Base-by-base conservation (phyloP, 2,113 vertebrate species). In the Syngnathoides biaculeatus region DNA sequence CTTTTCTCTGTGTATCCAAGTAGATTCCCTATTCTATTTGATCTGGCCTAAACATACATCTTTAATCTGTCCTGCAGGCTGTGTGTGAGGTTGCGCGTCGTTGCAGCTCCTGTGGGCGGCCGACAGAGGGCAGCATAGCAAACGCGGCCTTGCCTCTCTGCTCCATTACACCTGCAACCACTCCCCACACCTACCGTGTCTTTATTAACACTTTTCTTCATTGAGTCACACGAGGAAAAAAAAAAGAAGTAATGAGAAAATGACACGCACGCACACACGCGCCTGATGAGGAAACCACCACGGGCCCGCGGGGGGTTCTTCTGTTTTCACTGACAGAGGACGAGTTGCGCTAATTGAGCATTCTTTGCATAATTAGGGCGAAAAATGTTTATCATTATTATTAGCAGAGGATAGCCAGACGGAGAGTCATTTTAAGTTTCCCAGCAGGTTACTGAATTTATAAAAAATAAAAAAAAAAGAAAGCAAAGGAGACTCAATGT, bases 311-410 rank as follows among this genome's bases (percentile, higher is more conserved):
- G 90, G 91, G 90, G 84, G 83, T 88, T 90, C 86, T 81, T 73
- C 86, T 90, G 90, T 89, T 91, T 91, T 88, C 86, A 88, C 85
- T 87, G 89, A 91, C 91, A 88, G 90, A 92, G 90, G 89, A 92
- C 87, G 84, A 90, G 90, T 91, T 92, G 92, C 92, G 90, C 89
- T 93, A 92, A 92, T 92, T 89, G 90, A 90, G 88, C 84, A 86
- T 88, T 90, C 85, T 92, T 92, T 91, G 87, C 90, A 92, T 92
- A 92, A 91, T 92, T 92, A 91, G 88, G 72, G 72, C 86, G 80
- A 64, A 79, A 80, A 90, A 89, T 83, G 76, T 78, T 91, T 88
- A 89, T 89, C 86, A 91, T 92, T 91, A 88, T 91, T 91, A 89
- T 90, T 89, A 87, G 90, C 80, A 73, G 85, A 85, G 88, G 87